Conservation (phyloP, 2,113 vertebrate genomes). For the Forbesichthys papilliferus region DNA sequence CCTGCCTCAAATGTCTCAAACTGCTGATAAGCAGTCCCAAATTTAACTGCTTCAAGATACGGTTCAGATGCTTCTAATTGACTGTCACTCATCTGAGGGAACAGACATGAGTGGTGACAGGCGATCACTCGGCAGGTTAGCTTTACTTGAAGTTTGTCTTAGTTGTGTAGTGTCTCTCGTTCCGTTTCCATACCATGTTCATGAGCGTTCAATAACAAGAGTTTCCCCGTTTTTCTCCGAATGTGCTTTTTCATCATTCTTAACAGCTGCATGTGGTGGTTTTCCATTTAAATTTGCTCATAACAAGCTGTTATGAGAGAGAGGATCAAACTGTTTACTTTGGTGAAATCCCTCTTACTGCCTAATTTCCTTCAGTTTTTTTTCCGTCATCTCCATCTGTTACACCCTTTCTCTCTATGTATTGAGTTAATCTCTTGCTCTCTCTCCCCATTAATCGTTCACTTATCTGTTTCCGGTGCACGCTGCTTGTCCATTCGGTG, state of each 20-base stretch:
- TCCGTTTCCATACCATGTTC: background rate
- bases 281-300: no score
- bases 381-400: background rate
- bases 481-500: constrained; percentile 30
- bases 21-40: constrained; percentile 30
- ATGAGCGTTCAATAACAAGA: no score
- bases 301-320: constrained; percentile 21
- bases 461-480: constrained; percentile 2
- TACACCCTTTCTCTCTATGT: background rate
- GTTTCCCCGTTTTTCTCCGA: no score
- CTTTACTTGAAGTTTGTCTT: no score
- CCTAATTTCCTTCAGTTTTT: constrained; percentile 3
- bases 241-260: constrained; percentile 8
- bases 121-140: no score
- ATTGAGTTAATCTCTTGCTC: background rate
- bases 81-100: constrained; percentile 23
- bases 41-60: constrained; percentile 34
- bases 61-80: constrained; percentile 48
- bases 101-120: background rate
- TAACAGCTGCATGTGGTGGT: constrained; percentile 12
- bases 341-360: constrained; percentile 1
- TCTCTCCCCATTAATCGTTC: constrained; percentile 17
- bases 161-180: background rate
- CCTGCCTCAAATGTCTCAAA: constrained; percentile 19
- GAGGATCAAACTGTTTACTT: constrained; percentile 25